Base-by-base conservation (phyloP, 2,113 vertebrate genomes). In the Ceratotherium simum region DNA sequence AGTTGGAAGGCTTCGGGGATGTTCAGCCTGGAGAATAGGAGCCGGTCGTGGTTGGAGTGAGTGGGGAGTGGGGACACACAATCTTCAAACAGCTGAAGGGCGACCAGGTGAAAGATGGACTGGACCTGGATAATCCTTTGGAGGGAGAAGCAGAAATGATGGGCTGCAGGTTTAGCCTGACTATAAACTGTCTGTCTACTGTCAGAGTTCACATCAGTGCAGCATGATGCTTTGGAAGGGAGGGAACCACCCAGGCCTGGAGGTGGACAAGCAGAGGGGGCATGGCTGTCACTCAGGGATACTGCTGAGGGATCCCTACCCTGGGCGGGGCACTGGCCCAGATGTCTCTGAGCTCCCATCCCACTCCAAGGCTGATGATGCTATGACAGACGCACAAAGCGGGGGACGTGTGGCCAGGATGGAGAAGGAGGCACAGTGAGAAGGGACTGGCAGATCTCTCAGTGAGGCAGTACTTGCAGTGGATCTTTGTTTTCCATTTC, bases 321-420 rank as follows among this genome's bases (percentile, higher is more conserved):
- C 29, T 18, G 13, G 90, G 27, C 1, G 5, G 70, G 29, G n/a
- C 31, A 29, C 48, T 54, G 62, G 5, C 23, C 42, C 16, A 79
- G 58, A 6, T 39, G 18, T 60, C 65, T 72, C 51, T 76, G 39
- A 64, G 62, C 23, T 70, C 42, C 29, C n/a, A 6, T 20, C 18
- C 2, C 8, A 7, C 76, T 60, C 8, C 25, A 13, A 39, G 46
- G n/a, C 70, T 25, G 0, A 6, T 2, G 60, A 80, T 36, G 25
- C 62, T 17, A 27, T 31, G 39, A 46, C 33, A 75, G n/a, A 82
- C 36, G 2, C 12, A 11, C 31, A 8, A 23, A 11, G 8, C 0
- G 0, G 18, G 36, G 2, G 36, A 8, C 16, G 6, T 0, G 5
- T 4, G 10, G 29, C 3, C 0, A 1, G 1, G 4, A 4, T 2